Conservation (phyloP, 2,113 vertebrate genomes). For the Alectura lathami region DNA sequence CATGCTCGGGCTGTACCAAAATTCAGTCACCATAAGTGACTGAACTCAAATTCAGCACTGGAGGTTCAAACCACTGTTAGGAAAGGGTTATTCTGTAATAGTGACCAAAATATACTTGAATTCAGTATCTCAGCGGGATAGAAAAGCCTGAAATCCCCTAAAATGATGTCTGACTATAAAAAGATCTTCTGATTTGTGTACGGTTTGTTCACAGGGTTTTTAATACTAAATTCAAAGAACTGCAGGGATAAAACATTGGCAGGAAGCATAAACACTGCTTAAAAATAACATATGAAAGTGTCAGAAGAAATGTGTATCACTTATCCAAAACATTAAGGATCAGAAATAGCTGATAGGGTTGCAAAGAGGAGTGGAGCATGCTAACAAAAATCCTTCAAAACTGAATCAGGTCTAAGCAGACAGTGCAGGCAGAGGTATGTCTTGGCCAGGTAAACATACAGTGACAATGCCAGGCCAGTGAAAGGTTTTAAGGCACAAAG, state of each 20-base stretch:
- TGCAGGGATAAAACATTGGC: constrained; percentile 15
- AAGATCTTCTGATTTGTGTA: background rate
- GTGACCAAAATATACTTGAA: background rate
- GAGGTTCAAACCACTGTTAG: background rate
- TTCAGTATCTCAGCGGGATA: background rate
- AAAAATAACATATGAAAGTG: constrained; percentile 39
- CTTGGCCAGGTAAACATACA: background rate
- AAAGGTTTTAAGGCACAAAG: background rate
- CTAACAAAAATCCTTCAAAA: background rate
- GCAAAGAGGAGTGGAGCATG: background rate
- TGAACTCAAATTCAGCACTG: background rate
- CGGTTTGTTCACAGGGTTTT: background rate
- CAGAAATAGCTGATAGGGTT: background rate
- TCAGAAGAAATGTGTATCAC: constrained; percentile 7
- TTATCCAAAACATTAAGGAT: background rate
- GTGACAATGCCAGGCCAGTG: rapidly evolving
- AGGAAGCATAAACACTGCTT: constrained; percentile 21
- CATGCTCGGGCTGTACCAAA: background rate
- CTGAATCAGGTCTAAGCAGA: background rate
- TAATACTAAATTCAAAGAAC: constrained; percentile 36
- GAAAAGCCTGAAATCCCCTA: constrained; percentile 9
- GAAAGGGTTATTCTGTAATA: background rate
- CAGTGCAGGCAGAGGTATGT: background rate
- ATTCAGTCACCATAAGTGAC: background rate
- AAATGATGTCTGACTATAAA: background rate